Evolutionary conservation across 2,113 vertebrate species (phyloP), one percentile per base, ranked within the genome.

Genomic region (Megaceryle torquata): DNA sequence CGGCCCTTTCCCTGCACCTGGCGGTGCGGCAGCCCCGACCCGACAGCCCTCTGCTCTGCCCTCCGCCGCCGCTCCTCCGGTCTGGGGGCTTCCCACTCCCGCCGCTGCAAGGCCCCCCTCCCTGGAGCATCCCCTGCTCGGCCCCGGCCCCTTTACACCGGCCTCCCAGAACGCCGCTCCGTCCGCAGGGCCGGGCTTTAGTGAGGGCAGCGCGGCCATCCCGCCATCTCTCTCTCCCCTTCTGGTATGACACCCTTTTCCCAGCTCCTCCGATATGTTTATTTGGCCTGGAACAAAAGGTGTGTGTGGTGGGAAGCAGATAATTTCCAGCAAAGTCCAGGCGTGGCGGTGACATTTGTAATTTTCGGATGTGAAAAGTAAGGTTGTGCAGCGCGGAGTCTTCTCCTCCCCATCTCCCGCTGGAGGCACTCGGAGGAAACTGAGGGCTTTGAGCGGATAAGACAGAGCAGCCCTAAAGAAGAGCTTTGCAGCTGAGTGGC

Each of bases 201-300:
- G 37, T 2, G 35, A 15, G 14, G 17, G 13, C 33, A 75, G 33
- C 1, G 3, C 8, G 46, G 46, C 37, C 41, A 50, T 72, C 77
- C 65, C 35, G 17, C 54, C 24, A 5, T 4, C 41, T 71, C 69
- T 84, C n/a, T 71, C 70, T 84, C 35, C 20, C 41, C 46, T 79
- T 74, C 61, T 35, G 81, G 44, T 54, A 1, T 10, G 46, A 50
- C 61, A 67, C 64, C 59, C 35, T 51, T 60, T 89, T 59, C 46
- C 26, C 64, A 41, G 56, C 61, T 89, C 84, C 70, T 57, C 63
- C 16, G 85, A 84, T 91, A 44, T 48, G 82, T 81, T 88, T 77
- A n/a, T 93, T 86, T 94, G 57, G 80, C 78, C 75, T 12, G 69
- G 69, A 93, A 94, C 88, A 96, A 97, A 95, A 95, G 82, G 86